Evolutionary conservation across 2,797 vertebrate genomes (phyloP).

Genomic region (Astyanax mexicanus): DNA sequence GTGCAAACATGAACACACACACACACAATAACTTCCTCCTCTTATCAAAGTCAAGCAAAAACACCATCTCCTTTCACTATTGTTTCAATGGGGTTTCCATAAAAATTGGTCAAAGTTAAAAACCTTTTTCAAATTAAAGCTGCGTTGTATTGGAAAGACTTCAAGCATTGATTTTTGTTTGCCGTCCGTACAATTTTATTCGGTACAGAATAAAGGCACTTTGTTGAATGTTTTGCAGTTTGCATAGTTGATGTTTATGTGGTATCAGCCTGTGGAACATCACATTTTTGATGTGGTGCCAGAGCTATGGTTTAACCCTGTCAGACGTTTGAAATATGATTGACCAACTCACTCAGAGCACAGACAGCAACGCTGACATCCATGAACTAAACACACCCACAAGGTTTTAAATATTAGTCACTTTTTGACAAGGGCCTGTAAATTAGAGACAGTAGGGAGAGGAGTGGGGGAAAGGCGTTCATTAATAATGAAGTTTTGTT

Average conservation of each 20-base stretch:
- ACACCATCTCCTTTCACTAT: too few relatives aligned
- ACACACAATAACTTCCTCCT: background rate
- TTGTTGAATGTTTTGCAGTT: background rate
- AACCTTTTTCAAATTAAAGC: too few relatives aligned
- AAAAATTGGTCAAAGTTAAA: background rate
- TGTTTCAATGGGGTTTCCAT: too few relatives aligned
- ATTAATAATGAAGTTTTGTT: background rate
- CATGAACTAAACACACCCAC: constrained; percentile 11
- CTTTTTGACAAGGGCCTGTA: background rate
- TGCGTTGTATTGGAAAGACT: background rate
- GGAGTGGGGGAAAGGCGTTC: background rate
- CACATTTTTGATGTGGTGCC: constrained; percentile 13
- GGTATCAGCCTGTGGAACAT: background rate
- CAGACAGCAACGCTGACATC: constrained; percentile 13
- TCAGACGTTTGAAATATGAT: constrained; percentile 17
- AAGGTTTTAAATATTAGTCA: background rate
- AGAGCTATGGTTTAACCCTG: constrained; percentile 15
- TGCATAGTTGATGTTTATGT: constrained; percentile 5
- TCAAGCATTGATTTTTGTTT: constrained; percentile 16
- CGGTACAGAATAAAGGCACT: constrained; percentile 17
- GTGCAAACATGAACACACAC: background rate
- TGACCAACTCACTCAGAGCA: constrained; percentile 8
- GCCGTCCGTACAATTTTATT: constrained; percentile 15
- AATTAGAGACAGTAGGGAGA: background rate
- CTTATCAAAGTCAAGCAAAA: background rate